Base-by-base conservation (phyloP, 2,888 invertebrate species). In the Crematogaster levior region DNA sequence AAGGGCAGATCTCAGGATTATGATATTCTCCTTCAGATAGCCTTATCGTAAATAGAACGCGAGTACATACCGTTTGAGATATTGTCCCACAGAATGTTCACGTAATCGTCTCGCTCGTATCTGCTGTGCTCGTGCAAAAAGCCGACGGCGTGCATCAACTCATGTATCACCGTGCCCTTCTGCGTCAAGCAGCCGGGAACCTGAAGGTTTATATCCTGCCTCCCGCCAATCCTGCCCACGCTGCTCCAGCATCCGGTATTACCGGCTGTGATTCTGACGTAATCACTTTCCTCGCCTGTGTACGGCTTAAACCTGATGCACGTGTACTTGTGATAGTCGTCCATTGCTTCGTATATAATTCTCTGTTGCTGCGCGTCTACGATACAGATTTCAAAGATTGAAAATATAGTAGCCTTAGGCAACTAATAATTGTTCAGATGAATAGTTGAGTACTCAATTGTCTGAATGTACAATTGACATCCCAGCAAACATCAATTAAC, bases 81-180 rank as follows among this genome's bases (percentile, higher is more conserved):
- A 91, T 98, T 98, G 1, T 95, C 92, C 94, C 97, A 97, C 10
- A 95, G 95, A 34, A 98, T 96, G 4, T 93, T 94, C 4, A 97
- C 97, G 91, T 95, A 97, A 70, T 96, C 95, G 91, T 98, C 97
- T 0, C 98, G 95, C 90, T 98, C 97, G 43, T 95, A 96, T 12
- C 98, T 96, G 91, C 97, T 97, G 94, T 98, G 98, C 90, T 98
- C 98, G 92, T 98, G 98, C 92, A 97, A 95, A 93, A 98, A 98
- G 0, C 98, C 98, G 15, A 97, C 91, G 0, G 97, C 97, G 91
- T 98, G 98, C 95, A 98, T 96, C 84, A 61, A 94, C 93, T 98
- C 98, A 91, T 98, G 98, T 24, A 97, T 95, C 0, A 97, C 95
- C 0, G 97, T 98, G 12, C 98, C 98, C 84, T 96, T 96, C 92